These are phyloP conservation scores for Heteromyza rotundicornis DNA, from an alignment of 2,888 invertebrate genomes.

Conservation along the genomic window DNA sequence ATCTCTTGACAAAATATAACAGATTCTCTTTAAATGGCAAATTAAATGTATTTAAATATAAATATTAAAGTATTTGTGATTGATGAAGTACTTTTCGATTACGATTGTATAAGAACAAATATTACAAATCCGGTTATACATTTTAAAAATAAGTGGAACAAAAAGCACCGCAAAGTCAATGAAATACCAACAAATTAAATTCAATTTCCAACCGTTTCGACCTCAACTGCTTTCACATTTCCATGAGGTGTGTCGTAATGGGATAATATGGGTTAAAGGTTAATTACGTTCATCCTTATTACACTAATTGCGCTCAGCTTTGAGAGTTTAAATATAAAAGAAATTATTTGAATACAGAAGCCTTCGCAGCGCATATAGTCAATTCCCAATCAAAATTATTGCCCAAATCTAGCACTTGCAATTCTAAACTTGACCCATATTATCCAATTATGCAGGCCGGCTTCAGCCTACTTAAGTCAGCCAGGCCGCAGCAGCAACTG, in stretches of 20 bases:
- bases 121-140: not conserved
- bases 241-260: slow-evolving; percentile 44
- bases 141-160: not conserved
- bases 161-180: slow-evolving; percentile 16
- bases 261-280: slow-evolving; percentile 58
- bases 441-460: slow-evolving; percentile 57
- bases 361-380: too few relatives aligned
- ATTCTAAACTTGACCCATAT: slow-evolving; percentile 50
- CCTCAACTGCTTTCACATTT: too few relatives aligned
- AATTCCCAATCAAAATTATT: too few relatives aligned
- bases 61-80: too few relatives aligned
- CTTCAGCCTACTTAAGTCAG: slow-evolving; percentile 38
- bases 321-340: not conserved
- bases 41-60: slow-evolving; percentile 18
- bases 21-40: slow-evolving; percentile 9
- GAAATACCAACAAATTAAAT: slow-evolving; percentile 32
- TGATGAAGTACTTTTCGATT: too few relatives aligned
- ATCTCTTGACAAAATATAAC: slow-evolving; percentile 43
- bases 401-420: too few relatives aligned
- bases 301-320: too few relatives aligned
- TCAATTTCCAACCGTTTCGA: too few relatives aligned
- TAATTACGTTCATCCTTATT: slow-evolving; percentile 15
- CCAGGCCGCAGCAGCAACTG: too few relatives aligned
- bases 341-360: too few relatives aligned
- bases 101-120: slow-evolving; percentile 14